These are phyloP conservation scores for Saxidomus purpurata DNA, from an alignment of 1,140 invertebrate genomes.

Conservation along the genomic window DNA sequence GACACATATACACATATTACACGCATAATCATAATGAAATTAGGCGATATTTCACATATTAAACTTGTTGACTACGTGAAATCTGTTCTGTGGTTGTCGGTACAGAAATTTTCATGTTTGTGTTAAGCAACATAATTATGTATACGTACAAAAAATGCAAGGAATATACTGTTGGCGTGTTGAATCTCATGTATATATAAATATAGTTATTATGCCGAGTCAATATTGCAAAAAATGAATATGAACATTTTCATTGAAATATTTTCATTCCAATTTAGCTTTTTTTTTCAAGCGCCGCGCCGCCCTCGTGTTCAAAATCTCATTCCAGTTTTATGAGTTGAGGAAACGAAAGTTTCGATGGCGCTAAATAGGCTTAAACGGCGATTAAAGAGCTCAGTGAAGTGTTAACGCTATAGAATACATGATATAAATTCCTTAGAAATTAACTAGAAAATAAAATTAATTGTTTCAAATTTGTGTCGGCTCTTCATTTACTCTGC, in stretches of 20 bases:
- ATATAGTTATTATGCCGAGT: too few species aligned
- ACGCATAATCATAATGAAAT: too few species aligned
- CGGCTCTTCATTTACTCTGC: background rate
- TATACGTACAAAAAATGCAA: too few species aligned
- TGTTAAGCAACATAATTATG: too few species aligned
- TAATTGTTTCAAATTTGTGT: conserved; percentile 62
- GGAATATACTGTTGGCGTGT: too few species aligned
- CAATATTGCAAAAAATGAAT: too few species aligned
- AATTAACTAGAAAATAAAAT: conserved; percentile 61
- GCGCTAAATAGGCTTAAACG: conserved; percentile 54
- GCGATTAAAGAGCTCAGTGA: background rate
- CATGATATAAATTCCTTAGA: conserved; percentile 52
- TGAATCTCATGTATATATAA: too few species aligned
- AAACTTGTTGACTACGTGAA: too few species aligned
- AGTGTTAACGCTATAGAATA: conserved; percentile 16
- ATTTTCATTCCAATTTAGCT: background rate
- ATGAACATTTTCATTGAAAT: background rate
- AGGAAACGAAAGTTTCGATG: conserved; percentile 7
- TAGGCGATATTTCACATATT: too few species aligned
- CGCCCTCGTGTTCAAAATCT: conserved; percentile 22
- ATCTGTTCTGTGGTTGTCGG: too few species aligned
- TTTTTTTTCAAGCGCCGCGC: background rate
- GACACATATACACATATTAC: too few species aligned
- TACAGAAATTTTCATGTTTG: too few species aligned
- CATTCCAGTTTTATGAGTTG: conserved; percentile 20